Conservation (phyloP, 2,797 vertebrate genomes). For the Carcharodon carcharias region DNA sequence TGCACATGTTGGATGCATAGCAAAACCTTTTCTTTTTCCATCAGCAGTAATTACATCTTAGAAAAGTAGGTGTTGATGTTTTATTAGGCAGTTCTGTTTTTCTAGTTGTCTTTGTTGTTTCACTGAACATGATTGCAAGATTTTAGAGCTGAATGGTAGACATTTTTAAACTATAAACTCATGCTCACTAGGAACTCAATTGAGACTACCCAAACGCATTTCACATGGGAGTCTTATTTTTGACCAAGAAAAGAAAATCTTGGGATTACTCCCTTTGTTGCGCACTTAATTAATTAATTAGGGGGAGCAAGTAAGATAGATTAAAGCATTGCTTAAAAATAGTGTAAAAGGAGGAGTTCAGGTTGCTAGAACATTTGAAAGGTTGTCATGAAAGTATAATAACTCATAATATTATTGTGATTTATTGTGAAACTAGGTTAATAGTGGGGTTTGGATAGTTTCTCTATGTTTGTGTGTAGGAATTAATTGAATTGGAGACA, state of each 20-base stretch:
- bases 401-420: too few relatives aligned
- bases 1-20: neutral
- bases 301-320: neutral
- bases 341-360: neutral
- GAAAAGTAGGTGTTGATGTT: neutral
- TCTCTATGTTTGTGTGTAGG: too few relatives aligned
- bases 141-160: neutral
- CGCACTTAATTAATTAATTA: neutral
- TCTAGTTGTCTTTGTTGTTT: neutral
- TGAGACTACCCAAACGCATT: neutral
- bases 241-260: neutral
- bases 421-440: neutral
- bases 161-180: neutral
- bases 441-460: too few relatives aligned
- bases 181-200: neutral
- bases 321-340: neutral
- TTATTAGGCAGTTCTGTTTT: neutral
- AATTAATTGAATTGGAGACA: too few relatives aligned
- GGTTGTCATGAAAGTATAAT: too few relatives aligned
- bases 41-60: neutral
- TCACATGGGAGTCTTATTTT: neutral
- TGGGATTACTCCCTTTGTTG: neutral
- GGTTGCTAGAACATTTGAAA: neutral
- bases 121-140: neutral
- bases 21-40: neutral